phyloP scores from a whole-genome alignment of 2,113 vertebrate genomes.

The Chloropsis hardwickii region DNA sequence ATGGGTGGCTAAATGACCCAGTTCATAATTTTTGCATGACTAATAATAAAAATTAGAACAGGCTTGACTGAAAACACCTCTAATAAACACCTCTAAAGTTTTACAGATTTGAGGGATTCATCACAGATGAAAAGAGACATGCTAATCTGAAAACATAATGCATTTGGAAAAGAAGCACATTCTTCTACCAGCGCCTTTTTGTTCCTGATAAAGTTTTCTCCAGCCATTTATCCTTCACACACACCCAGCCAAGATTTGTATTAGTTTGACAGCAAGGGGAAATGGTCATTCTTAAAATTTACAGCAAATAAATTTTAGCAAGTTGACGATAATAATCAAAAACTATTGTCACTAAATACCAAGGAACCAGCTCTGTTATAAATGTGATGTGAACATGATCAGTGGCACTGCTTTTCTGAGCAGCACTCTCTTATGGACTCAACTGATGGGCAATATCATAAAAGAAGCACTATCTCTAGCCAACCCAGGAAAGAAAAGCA shows the following conservation, averaged over 20 bases:
- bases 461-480: neutral
- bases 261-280: neutral
- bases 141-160: neutral
- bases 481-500: neutral
- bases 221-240: neutral
- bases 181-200: neutral
- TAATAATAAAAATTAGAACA: neutral
- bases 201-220: neutral
- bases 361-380: neutral
- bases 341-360: neutral
- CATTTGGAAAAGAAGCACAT: neutral
- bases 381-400: neutral
- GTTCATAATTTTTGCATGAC: neutral
- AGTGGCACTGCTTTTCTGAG: neutral
- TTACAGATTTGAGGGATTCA: neutral
- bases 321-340: neutral
- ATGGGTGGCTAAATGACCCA: neutral
- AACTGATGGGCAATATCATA: neutral
- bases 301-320: neutral
- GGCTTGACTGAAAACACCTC: neutral
- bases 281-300: neutral
- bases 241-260: neutral
- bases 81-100: neutral
- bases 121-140: neutral
- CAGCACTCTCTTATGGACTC: neutral